Conservation (phyloP, 1,140 invertebrate genomes). For the Acromyrmex charruanus region DNA sequence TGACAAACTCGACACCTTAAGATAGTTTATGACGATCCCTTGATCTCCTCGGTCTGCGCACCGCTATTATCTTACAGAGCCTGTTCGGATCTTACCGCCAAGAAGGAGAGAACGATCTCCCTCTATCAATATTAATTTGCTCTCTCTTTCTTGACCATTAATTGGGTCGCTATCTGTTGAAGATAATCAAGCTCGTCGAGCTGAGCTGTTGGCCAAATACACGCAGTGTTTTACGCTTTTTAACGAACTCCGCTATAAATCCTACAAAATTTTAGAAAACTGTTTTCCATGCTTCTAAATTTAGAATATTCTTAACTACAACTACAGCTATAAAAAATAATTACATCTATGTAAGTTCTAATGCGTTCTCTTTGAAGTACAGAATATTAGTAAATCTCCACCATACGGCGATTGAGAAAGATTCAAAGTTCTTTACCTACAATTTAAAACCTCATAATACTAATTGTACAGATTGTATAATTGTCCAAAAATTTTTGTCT, state of each 20-base stretch:
- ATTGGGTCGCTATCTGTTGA: constrained; percentile 70
- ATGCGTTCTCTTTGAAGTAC: too few relatives aligned
- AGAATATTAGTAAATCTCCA: too few relatives aligned
- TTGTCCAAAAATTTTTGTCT: too few relatives aligned
- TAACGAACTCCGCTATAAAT: constrained; percentile 16
- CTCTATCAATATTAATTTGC: constrained; percentile 64
- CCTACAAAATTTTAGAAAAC: constrained; percentile 2
- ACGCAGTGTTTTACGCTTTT: background rate
- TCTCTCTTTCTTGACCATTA: constrained; percentile 61
- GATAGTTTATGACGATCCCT: constrained; percentile 77
- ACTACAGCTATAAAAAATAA: too few relatives aligned
- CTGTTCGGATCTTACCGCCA: constrained; percentile 17
- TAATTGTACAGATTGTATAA: too few relatives aligned
- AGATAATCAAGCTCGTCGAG: constrained; percentile 55
- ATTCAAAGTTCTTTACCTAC: too few relatives aligned
- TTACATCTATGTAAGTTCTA: too few relatives aligned
- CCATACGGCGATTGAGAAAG: too few relatives aligned
- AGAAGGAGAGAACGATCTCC: background rate
- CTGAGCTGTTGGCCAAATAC: background rate
- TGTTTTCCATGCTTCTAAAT: background rate
- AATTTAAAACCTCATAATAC: too few relatives aligned
- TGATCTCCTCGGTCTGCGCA: constrained; percentile 47
- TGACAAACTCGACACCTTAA: constrained; percentile 80
- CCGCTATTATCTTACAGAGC: constrained; percentile 69
- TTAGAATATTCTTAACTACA: background rate